Evolutionary conservation across 1,140 invertebrate species (phyloP), one percentile per base, ranked within the genome.

Genomic region (Vanessa tameamea): DNA sequence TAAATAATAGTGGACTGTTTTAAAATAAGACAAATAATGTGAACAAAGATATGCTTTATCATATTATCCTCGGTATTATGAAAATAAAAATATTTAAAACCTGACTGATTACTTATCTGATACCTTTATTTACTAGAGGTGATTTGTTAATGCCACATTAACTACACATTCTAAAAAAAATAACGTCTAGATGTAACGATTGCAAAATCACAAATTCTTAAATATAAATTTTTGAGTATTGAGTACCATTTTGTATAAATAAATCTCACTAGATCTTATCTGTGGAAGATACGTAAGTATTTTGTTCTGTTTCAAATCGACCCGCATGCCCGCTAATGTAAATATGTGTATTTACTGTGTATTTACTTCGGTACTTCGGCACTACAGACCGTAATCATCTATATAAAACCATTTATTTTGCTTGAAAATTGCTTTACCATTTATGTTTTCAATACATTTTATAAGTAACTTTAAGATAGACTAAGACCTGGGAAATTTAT

Each of bases 221-320:
- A 37, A 37, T 43, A 43, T 9, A 3, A 43, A 8, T 9, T 43
- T 9, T 43, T 9, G 37, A 31, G 26, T 31, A 31, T 31, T 31
- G 1, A 31, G 26, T 43, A 43, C 37, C 37, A 11, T 43, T 43
- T 43, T 31, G 26, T 31, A 6, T 55, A 55, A 55, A 55, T 23
- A 55, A 26, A 55, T 9, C 16, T 53, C 16, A 23, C 53, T 55
- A 16, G 50, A 51, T 15, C 14, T 14, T 51, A 15, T 53, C 50
- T 15, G 15, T 53, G 50, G 8, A 53, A 53, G 23, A 57, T 57
- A 57, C 53, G 13, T 57, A 8, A 57, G 53, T 57, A 57, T 23
- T 57, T 57, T 57, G 23, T 57, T 57, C 53, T 57, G 53, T 23
- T 57, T 57, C 53, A 57, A 57, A 57, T 57, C 20, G 11, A 20